Conservation (phyloP, 1,140 invertebrate species). For the Idris sp. region DNA sequence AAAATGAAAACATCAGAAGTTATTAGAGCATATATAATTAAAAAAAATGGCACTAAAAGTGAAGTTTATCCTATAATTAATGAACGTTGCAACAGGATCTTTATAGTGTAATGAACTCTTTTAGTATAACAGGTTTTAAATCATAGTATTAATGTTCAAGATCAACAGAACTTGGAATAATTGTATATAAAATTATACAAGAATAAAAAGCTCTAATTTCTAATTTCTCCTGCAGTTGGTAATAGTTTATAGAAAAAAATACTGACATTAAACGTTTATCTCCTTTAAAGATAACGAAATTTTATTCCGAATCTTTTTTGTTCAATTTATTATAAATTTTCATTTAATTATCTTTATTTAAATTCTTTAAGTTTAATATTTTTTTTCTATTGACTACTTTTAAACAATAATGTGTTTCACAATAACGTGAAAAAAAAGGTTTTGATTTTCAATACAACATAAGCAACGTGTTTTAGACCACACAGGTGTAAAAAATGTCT, state of each 20-base stretch:
- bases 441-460: no score
- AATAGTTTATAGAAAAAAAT: no score
- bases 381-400: no score
- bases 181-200: neutral
- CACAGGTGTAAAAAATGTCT: conserved; percentile 21
- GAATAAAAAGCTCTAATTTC: no score
- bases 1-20: conserved; percentile 13
- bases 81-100: conserved; percentile 4
- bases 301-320: no score
- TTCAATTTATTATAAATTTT: no score
- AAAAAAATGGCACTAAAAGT: conserved; percentile 12
- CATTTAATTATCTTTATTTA: no score
- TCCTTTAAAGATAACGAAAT: no score
- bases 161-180: conserved; percentile 1
- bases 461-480: conserved; percentile 10
- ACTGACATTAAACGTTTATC: no score
- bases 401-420: conserved; percentile 25
- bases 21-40: conserved; percentile 11
- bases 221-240: no score
- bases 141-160: neutral
- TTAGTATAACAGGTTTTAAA: conserved; percentile 8
- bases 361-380: no score
- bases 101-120: conserved; percentile 30
- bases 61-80: conserved; percentile 8
- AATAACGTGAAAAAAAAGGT: conserved; percentile 34